These are phyloP conservation scores for Chrosomus eos DNA, from an alignment of 2,797 vertebrate genomes.

Conservation along the genomic window DNA sequence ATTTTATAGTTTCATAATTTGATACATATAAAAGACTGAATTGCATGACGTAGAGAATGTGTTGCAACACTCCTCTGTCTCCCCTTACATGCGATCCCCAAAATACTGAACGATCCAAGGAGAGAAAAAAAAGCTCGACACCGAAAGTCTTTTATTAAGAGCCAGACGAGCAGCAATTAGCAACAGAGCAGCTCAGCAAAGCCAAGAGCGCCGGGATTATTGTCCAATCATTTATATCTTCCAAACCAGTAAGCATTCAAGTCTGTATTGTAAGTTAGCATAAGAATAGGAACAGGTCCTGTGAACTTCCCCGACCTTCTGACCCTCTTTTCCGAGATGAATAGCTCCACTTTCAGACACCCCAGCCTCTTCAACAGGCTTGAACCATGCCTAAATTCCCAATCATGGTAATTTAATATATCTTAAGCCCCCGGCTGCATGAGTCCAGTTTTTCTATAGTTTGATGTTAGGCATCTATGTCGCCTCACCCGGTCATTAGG, in stretches of 20 bases:
- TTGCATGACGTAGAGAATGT: not conserved
- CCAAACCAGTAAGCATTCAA: slow-evolving; percentile 89
- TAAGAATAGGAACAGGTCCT: slow-evolving; percentile 94
- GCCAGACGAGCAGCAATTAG: slow-evolving; percentile 80
- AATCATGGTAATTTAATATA: slow-evolving; percentile 99
- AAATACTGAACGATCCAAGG: not conserved
- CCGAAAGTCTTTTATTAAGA: slow-evolving; percentile 62
- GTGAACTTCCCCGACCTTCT: slow-evolving; percentile 94
- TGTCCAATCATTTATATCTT: slow-evolving; percentile 96
- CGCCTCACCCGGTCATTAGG: slow-evolving; percentile 87
- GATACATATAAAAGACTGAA: not conserved
- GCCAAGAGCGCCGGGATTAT: slow-evolving; percentile 83
- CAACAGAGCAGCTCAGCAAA: slow-evolving; percentile 77
- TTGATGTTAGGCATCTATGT: slow-evolving; percentile 93
- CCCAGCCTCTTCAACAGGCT: slow-evolving; percentile 89
- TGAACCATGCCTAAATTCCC: slow-evolving; percentile 92
- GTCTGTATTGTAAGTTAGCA: slow-evolving; percentile 90
- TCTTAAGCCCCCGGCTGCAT: slow-evolving; percentile 89
- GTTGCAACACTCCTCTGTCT: not conserved
- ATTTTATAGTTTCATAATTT: not conserved
- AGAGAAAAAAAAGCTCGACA: slow-evolving; percentile 23
- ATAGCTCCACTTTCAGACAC: slow-evolving; percentile 87
- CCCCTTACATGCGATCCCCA: not conserved
- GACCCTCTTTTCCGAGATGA: slow-evolving; percentile 91
- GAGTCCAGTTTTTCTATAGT: slow-evolving; percentile 89